These are phyloP conservation scores for Drosophila infuscata DNA, from an alignment of 2,888 invertebrate genomes.

Conservation along the genomic window DNA sequence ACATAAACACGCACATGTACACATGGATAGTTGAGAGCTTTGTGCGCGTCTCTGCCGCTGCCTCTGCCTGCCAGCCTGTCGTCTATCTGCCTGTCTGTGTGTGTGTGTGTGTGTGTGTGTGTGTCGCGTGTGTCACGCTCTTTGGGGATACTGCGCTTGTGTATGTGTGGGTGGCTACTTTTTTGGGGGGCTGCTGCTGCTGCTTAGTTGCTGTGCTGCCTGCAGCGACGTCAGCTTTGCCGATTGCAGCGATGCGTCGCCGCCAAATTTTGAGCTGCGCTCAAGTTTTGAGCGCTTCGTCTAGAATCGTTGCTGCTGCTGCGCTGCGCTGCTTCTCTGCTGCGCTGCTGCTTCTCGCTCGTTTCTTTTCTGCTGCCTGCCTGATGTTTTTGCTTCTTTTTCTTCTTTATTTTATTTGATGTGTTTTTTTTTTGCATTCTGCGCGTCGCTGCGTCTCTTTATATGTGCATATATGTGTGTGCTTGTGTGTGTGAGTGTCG, in stretches of 20 bases:
- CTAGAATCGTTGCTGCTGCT: conserved; percentile 52
- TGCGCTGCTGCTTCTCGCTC: conserved; percentile 34
- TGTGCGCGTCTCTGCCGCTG: conserved; percentile 23
- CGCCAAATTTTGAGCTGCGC: conserved; percentile 52
- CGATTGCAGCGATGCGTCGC: conserved; percentile 56
- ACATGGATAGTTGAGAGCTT: conserved; percentile 35
- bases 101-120: conserved; percentile 38
- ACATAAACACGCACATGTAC: conserved; percentile 13
- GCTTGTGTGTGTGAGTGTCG: conserved; percentile 23
- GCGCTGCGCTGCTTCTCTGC: conserved; percentile 7
- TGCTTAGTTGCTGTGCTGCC: conserved; percentile 16
- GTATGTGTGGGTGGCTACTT: conserved; percentile 62
- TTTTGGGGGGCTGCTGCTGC: conserved; percentile 19
- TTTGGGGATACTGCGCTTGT: conserved; percentile 52
- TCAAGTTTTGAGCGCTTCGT: conserved; percentile 53
- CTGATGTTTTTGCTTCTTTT: conserved; percentile 5
- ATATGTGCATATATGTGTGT: conserved; percentile 16
- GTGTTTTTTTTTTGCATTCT: conserved; percentile 61
- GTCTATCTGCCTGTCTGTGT: conserved; percentile 15
- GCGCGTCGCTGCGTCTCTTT: conserved; percentile 60
- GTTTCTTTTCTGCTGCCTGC: conserved; percentile 33
- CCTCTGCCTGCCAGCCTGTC: conserved; percentile 17
- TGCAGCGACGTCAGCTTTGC: conserved; percentile 27
- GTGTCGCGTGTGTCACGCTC: conserved; percentile 64
- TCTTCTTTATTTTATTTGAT: conserved; percentile 2